A percentile compares a stretch with the other conserved stretches of the same genome.
phyloP scores from a whole-genome alignment of 2,797 vertebrate genomes.

The Psittacula echo region DNA sequence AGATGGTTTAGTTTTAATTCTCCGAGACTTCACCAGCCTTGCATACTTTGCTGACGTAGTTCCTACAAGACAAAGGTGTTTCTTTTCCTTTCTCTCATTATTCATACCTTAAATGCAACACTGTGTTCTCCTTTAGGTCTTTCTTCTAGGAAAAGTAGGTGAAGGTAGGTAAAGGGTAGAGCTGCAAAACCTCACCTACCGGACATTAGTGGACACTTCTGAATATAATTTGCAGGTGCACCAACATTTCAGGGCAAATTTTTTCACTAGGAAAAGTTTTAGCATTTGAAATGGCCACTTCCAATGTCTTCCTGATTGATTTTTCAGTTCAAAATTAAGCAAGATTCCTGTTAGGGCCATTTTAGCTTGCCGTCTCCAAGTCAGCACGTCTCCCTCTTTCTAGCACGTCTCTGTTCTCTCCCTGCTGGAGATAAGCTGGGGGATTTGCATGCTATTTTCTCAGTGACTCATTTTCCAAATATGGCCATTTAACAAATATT shows the following conservation, averaged over 20 bases:
- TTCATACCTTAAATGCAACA: not conserved
- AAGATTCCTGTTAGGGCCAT: not conserved
- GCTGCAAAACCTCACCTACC: not conserved
- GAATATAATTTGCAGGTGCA: not conserved
- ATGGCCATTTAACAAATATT: conserved; percentile 47
- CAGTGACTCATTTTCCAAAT: conserved; percentile 60
- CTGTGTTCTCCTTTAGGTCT: not conserved
- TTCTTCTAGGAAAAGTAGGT: not conserved
- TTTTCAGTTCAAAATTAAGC: not conserved
- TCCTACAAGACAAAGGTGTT: not conserved
- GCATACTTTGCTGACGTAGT: not conserved
- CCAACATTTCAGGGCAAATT: not conserved
- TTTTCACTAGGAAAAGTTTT: not conserved
- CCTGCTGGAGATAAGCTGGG: conserved; percentile 19
- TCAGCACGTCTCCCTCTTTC: not conserved
- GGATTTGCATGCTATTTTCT: conserved; percentile 57
- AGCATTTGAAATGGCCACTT: not conserved
- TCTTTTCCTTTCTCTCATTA: not conserved
- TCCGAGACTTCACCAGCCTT: not conserved
- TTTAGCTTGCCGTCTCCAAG: not conserved
- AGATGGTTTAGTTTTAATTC: not conserved
- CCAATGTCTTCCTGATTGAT: not conserved
- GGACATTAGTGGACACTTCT: not conserved
- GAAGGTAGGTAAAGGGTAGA: not conserved
- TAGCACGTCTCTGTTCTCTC: conserved; percentile 10